Conservation (phyloP, 2,888 invertebrate genomes). For the Idaea dimidiata region DNA sequence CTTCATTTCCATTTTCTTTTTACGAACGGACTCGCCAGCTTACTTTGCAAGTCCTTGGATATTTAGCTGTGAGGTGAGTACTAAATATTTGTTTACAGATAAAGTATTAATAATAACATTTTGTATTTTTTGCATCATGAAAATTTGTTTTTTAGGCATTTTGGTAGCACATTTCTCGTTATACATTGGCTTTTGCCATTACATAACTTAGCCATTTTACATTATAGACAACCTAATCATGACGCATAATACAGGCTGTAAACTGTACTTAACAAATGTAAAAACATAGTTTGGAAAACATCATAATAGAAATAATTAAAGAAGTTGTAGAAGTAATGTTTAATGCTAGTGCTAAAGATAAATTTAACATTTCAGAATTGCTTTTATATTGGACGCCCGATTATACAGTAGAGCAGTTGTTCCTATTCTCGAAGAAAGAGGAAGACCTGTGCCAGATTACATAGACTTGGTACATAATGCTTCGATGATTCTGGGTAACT, state of each 20-base stretch:
- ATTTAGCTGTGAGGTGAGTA: not conserved
- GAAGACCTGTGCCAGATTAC: slow-evolving; percentile 21
- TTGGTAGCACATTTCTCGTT: too few relatives aligned
- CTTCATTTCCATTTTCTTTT: not conserved
- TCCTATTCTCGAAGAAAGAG: slow-evolving; percentile 20
- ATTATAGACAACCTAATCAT: too few relatives aligned
- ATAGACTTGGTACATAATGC: slow-evolving; percentile 21
- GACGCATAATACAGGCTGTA: too few relatives aligned
- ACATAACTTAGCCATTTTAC: too few relatives aligned
- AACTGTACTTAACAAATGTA: too few relatives aligned
- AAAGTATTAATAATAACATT: not conserved
- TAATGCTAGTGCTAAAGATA: too few relatives aligned
- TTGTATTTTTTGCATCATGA: too few relatives aligned
- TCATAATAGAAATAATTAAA: too few relatives aligned
- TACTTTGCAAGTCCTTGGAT: not conserved
- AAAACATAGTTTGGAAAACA: too few relatives aligned
- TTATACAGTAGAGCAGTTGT: slow-evolving; percentile 20
- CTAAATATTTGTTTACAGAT: not conserved
- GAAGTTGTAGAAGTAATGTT: too few relatives aligned
- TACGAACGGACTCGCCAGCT: not conserved
- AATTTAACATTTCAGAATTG: not conserved
- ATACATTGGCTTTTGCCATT: too few relatives aligned
- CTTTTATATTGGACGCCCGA: not conserved
- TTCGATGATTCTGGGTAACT: slow-evolving; percentile 22
- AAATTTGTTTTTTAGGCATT: too few relatives aligned